Conservation (phyloP, 2,888 invertebrate species). For the Tinea pellionella region DNA sequence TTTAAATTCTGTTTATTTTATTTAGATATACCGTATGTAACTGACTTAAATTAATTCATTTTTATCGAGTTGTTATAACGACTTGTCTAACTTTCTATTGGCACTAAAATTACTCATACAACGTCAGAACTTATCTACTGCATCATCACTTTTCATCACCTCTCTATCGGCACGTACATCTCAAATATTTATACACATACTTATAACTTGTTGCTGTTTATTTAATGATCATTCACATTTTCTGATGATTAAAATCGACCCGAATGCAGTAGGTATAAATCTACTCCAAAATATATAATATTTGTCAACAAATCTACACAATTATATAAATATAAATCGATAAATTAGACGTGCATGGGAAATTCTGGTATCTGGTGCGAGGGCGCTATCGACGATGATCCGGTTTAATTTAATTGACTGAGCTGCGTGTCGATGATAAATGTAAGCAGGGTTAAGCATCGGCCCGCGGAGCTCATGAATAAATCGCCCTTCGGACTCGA, state of each 20-base stretch:
- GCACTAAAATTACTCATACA: not conserved
- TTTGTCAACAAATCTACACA: constrained; percentile 27
- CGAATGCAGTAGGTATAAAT: no score
- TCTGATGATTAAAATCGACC: no score
- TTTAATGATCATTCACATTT: not conserved
- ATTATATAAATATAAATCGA: constrained; percentile 47
- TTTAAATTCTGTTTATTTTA: not conserved
- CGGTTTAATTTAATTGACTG: constrained; percentile 66
- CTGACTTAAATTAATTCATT: not conserved
- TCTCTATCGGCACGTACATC: constrained; percentile 1
- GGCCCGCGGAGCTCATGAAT: constrained; percentile 52
- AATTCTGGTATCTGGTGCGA: constrained; percentile 44
- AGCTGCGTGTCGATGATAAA: constrained; percentile 59
- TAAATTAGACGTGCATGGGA: constrained; percentile 52
- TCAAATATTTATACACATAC: not conserved
- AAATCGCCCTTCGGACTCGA: constrained; percentile 51
- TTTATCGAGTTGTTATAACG: not conserved
- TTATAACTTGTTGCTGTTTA: not conserved
- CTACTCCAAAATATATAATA: not conserved
- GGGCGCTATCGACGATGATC: constrained; percentile 54
- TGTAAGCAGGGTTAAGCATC: constrained; percentile 59
- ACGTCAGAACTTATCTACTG: not conserved
- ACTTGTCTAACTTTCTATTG: not conserved
- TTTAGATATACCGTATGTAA: not conserved
- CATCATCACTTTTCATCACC: not conserved